Evolutionary conservation across 92 coral and sea anemone species (phyloP).

Genomic region (Bergia sp.): DNA sequence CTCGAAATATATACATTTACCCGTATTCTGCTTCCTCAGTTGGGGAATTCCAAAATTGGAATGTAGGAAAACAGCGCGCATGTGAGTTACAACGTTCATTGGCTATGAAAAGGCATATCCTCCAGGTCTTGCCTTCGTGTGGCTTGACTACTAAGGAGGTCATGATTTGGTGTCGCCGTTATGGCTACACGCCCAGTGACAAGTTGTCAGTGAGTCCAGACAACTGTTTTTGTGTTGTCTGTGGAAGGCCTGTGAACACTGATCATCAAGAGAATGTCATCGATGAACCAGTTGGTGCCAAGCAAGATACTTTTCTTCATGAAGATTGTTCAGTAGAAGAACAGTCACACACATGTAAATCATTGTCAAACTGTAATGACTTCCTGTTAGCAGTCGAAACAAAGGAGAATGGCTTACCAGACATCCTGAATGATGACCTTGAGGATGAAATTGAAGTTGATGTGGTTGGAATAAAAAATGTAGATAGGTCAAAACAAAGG

Average conservation of each 20-base stretch:
- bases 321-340: conserved; percentile 40
- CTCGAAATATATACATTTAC: conserved; percentile 49
- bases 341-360: conserved; percentile 24
- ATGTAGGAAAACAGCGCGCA: conserved; percentile 83
- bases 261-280: neutral
- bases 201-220: conserved; percentile 15
- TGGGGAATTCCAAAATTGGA: conserved; percentile 78
- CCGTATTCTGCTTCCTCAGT: conserved; percentile 75
- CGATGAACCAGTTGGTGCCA: conserved; percentile 4
- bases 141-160: conserved; percentile 78
- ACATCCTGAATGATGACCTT: neutral
- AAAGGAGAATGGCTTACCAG: neutral
- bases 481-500: conserved; percentile 27
- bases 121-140: conserved; percentile 38
- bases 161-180: conserved; percentile 86
- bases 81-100: conserved; percentile 93
- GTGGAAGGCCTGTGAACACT: conserved; percentile 55
- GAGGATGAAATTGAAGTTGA: conserved; percentile 11
- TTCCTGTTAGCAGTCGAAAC: conserved; percentile 14
- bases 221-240: conserved; percentile 64
- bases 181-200: conserved; percentile 80
- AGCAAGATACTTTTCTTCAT: conserved; percentile 2
- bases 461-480: conserved; percentile 28
- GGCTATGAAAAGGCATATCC: conserved; percentile 64
- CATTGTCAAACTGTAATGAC: conserved; percentile 1